These are phyloP conservation scores for Tupiocoris notatus DNA, from an alignment of 2,888 invertebrate genomes.

Conservation along the genomic window DNA sequence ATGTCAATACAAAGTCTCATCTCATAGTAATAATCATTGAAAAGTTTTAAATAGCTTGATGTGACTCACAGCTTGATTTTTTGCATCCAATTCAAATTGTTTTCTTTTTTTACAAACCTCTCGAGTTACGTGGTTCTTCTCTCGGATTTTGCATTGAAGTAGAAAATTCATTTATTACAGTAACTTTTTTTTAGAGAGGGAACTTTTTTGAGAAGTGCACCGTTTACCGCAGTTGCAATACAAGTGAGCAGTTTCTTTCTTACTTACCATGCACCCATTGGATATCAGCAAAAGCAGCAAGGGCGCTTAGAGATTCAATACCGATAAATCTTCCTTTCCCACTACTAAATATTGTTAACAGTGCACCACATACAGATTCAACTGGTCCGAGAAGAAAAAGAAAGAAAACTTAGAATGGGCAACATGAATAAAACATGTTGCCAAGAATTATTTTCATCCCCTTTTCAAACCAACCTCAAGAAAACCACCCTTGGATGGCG, in stretches of 20 bases:
- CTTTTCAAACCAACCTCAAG: not conserved
- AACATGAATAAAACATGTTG: constrained; percentile 31
- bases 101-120: no score
- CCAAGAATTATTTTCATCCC: not conserved
- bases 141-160: no score
- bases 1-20: no score
- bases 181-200: no score
- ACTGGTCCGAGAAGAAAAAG: not conserved
- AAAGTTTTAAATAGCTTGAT: no score
- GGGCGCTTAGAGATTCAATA: not conserved
- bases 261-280: not conserved
- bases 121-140: no score
- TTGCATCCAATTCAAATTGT: no score
- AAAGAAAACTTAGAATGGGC: constrained; percentile 20
- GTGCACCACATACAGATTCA: not conserved
- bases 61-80: no score
- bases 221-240: no score
- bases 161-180: no score
- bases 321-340: not conserved
- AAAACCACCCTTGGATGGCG: not conserved
- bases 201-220: no score
- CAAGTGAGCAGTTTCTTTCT: not conserved
- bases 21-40: no score
- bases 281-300: not conserved
- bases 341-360: not conserved